phyloP scores from a whole-genome alignment of 2,797 vertebrate species.

The Sebastes nivosus region DNA sequence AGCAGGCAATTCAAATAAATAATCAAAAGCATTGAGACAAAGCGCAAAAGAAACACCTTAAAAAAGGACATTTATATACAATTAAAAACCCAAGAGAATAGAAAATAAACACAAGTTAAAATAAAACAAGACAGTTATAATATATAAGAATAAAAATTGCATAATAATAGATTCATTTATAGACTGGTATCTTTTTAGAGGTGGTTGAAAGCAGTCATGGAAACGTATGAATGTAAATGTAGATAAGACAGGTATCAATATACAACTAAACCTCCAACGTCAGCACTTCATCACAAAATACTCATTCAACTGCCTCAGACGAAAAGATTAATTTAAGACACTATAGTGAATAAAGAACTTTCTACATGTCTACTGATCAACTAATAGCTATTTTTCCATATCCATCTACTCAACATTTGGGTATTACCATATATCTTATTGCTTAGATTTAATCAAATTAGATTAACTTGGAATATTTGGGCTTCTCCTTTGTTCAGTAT shows the following conservation, averaged over 20 bases:
- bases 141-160: too few relatives aligned
- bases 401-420: slow-evolving; percentile 18
- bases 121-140: too few relatives aligned
- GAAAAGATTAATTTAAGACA: background rate
- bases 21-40: too few relatives aligned
- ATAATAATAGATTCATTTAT: background rate
- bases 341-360: background rate
- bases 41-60: too few relatives aligned
- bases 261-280: background rate
- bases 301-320: background rate
- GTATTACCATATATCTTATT: slow-evolving; percentile 61
- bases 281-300: background rate
- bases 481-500: slow-evolving; percentile 58
- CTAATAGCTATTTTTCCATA: slow-evolving; percentile 16
- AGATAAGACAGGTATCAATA: background rate
- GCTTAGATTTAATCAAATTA: slow-evolving; percentile 63
- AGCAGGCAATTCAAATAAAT: too few relatives aligned
- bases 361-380: slow-evolving; percentile 6
- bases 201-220: background rate
- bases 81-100: too few relatives aligned
- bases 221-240: background rate
- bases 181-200: background rate
- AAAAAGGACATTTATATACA: too few relatives aligned
- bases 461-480: slow-evolving; percentile 44
- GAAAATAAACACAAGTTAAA: too few relatives aligned